Evolutionary conservation across 2,888 invertebrate genomes (phyloP).

Genomic region (Protophormia terraenovae): DNA sequence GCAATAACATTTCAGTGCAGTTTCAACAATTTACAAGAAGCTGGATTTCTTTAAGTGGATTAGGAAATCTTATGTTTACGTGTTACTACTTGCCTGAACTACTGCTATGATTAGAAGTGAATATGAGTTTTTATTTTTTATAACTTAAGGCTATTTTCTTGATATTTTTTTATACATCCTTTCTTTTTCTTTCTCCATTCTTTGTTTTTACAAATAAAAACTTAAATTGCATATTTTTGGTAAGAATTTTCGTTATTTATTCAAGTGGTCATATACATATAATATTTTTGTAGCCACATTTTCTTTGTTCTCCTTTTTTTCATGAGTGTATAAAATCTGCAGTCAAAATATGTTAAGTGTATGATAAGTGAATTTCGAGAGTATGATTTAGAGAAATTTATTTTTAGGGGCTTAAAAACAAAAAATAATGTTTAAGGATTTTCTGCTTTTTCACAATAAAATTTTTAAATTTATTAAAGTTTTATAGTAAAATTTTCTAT

Average conservation of each 20-base stretch:
- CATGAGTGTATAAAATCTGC: not conserved
- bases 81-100: too few relatives aligned
- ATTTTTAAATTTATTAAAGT: too few relatives aligned
- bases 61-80: too few relatives aligned
- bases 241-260: conserved; percentile 52
- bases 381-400: conserved; percentile 17
- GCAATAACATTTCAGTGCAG: too few relatives aligned
- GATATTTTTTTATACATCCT: conserved; percentile 22
- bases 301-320: conserved; percentile 2
- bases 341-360: conserved; percentile 61
- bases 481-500: too few relatives aligned
- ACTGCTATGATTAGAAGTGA: too few relatives aligned
- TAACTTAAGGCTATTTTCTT: conserved; percentile 55
- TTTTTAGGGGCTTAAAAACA: not conserved
- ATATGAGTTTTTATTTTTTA: conserved; percentile 17
- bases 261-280: conserved; percentile 51
- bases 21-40: too few relatives aligned
- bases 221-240: conserved; percentile 56
- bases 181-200: not conserved
- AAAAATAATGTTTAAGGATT: too few relatives aligned
- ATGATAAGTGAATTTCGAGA: conserved; percentile 38
- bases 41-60: too few relatives aligned
- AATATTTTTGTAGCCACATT: conserved; percentile 18
- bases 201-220: conserved; percentile 58
- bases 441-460: too few relatives aligned